phyloP scores from a whole-genome alignment of 2,113 vertebrate species.

The Paracanthobrama guichenoti region DNA sequence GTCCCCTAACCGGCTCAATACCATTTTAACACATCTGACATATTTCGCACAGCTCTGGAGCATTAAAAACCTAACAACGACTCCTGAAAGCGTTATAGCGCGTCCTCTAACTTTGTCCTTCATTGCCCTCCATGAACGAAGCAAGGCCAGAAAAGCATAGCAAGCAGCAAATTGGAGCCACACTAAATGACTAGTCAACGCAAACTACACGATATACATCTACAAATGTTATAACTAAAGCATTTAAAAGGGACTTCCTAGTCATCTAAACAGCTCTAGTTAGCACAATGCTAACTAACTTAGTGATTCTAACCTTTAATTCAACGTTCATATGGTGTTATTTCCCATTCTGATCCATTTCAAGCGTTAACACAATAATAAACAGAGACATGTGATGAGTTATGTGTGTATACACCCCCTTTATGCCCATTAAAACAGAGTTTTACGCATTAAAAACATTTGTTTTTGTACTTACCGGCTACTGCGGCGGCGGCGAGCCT shows the following conservation, averaged over 20 bases:
- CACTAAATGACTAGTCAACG: neutral
- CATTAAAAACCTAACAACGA: too few species aligned
- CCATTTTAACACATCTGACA: neutral
- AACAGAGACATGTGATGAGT: neutral
- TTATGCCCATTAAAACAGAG: fast-evolving
- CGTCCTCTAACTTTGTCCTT: conserved; percentile 50
- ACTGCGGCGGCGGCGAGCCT: conserved; percentile 71
- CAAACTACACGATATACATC: neutral
- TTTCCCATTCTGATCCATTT: conserved; percentile 20
- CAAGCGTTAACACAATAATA: neutral
- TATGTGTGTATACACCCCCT: neutral
- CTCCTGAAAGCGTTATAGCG: neutral
- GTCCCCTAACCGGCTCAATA: neutral
- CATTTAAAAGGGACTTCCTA: neutral
- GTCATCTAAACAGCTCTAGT: neutral
- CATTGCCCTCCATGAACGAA: conserved; percentile 51
- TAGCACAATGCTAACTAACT: conserved; percentile 12
- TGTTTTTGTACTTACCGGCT: conserved; percentile 69
- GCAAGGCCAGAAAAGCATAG: neutral
- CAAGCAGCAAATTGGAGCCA: neutral
- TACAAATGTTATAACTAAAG: neutral
- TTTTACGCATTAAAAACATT: neutral
- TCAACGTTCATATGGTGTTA: neutral
- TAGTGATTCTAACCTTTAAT: conserved; percentile 28
- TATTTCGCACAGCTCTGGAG: neutral